phyloP scores from a whole-genome alignment of 1,140 invertebrate genomes.

The Ips nitidus region DNA sequence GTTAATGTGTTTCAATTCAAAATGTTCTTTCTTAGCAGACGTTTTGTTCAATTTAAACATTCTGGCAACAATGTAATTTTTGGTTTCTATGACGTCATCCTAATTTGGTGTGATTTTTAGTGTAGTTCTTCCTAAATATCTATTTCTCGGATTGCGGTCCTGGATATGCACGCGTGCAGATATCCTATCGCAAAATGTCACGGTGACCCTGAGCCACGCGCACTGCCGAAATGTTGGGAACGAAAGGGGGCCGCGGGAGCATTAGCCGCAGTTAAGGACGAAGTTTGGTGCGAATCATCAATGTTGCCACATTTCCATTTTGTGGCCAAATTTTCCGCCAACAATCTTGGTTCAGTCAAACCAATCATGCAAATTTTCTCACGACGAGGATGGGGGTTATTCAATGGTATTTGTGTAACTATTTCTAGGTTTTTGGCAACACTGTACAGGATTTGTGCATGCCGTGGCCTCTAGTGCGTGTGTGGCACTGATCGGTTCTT shows the following conservation, averaged over 20 bases:
- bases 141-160: conserved; percentile 1
- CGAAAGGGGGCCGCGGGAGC: conserved; percentile 36
- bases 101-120: too few relatives aligned
- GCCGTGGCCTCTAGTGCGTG: conserved; percentile 19
- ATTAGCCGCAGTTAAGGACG: conserved; percentile 50
- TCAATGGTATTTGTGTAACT: too few relatives aligned
- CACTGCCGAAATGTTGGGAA: conserved; percentile 28
- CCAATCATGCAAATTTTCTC: neutral
- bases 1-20: too few relatives aligned
- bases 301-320: conserved; percentile 27
- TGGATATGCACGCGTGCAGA: conserved; percentile 46
- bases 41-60: too few relatives aligned
- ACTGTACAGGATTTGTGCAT: conserved; percentile 7
- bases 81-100: too few relatives aligned
- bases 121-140: too few relatives aligned
- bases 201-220: conserved; percentile 42
- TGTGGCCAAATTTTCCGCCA: neutral
- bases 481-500: conserved; percentile 19
- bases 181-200: conserved; percentile 38
- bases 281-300: conserved; percentile 37
- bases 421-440: conserved; percentile 3
- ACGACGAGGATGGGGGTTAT: neutral
- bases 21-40: too few relatives aligned
- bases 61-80: too few relatives aligned
- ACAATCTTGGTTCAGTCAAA: conserved; percentile 1